Evolutionary conservation across 2,113 vertebrate genomes (phyloP), one percentile per base, ranked within the genome.

Genomic region (Stictonetta naevosa): DNA sequence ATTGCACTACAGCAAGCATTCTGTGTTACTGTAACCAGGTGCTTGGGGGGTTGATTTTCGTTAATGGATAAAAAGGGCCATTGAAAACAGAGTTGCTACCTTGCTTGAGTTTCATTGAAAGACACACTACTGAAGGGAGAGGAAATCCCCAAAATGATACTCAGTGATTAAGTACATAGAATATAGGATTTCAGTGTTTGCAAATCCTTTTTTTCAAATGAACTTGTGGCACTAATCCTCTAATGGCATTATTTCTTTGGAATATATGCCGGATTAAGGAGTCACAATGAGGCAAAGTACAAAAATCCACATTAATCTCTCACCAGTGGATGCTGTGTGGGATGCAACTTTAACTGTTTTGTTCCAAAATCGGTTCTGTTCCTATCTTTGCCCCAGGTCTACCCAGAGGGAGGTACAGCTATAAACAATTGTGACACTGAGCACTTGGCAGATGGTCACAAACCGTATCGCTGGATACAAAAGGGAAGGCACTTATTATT

Each of bases 211-310:
- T 95, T 97, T 96, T 96, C 96, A 98, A 98, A 97, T 98, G 97
- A 98, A 98, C 97, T 98, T 96, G 97, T 90, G 62, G 94, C 97
- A 98, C 96, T 98, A 99, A 99, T 98, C 98, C 97, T 98, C 97
- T 98, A 98, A 98, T 95, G 96, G 97, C 98, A 98, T 99, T 98
- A 98, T 98, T 98, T 96, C 94, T 96, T 88, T 96, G 97, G 94
- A 97, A 97, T 98, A 98, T 97, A 97, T 96, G 94, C 92, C 66
- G 96, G 93, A 98, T 99, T 99, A 99, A 95, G 95, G 94, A 98
- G 98, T 98, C 98, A 98, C 97, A 93, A 96, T 97, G 98, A 98
- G 98, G 98, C 97, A 98, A 97, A 97, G 97, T 95, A 98, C 98
- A 98, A 96, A 99, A 97, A 95, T 87, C 97, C 94, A 98, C 96